Percentiles rank a stretch among this genome's conserved stretches.
These are phyloP conservation scores for cattle (Bos taurus) DNA, from an alignment of 2,113 vertebrate genomes.

Conservation along the genomic window ARS-UCD2.0 NC_037333.1:104954001-104954500, in stretches of 20 bases:
- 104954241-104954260: rapidly evolving
- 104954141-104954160: background rate
- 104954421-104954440: background rate
- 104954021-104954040: no score
- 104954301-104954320: background rate
- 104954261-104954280: rapidly evolving
- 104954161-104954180: no score
- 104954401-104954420: background rate
- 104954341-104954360: rapidly evolving
- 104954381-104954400: background rate
- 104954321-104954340: background rate
- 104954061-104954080: no score
- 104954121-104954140: no score
- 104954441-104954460: background rate
- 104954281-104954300: rapidly evolving
- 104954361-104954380: no score
- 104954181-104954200: background rate
- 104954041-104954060: no score
- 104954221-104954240: no score
- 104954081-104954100: no score
- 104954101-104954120: no score
- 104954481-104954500: rapidly evolving
- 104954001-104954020: no score
- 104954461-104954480: rapidly evolving
- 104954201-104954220: background rate